A percentile compares a stretch with the other conserved stretches of the same genome.
Evolutionary conservation across 2,888 invertebrate genomes (phyloP).

Genomic region (Cheilosia vulpina): DNA sequence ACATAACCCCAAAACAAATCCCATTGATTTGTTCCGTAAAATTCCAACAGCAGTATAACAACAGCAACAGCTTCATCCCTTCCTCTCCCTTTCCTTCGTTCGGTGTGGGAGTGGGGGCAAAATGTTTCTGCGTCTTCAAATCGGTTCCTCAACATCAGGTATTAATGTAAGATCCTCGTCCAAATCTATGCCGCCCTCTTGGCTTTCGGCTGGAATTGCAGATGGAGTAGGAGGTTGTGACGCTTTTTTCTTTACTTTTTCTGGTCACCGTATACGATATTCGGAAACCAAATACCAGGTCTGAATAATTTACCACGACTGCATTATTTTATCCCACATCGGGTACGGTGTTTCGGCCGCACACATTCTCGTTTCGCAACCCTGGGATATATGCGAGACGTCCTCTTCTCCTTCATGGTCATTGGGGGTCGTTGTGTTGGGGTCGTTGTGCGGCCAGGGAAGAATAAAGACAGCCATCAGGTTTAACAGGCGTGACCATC

Average conservation of each 20-base stretch:
- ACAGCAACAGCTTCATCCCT: conserved; percentile 38
- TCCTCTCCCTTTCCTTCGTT: background rate
- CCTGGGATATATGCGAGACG: conserved; percentile 1
- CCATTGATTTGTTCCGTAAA: conserved; percentile 53
- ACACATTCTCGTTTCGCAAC: conserved; percentile 3
- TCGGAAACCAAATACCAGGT: conserved; percentile 40
- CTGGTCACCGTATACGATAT: conserved; percentile 3
- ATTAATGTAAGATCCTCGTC: conserved; percentile 48
- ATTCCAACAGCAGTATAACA: conserved; percentile 32
- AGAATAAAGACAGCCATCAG: conserved; percentile 40
- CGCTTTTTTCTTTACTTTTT: conserved; percentile 7
- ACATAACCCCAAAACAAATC: conserved; percentile 52
- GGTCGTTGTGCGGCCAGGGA: background rate
- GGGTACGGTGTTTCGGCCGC: conserved; percentile 28
- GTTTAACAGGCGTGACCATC: conserved; percentile 59
- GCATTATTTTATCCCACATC: conserved; percentile 41
- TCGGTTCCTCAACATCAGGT: conserved; percentile 43
- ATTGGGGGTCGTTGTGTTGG: background rate
- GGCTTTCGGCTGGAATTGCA: background rate
- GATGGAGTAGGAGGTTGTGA: background rate
- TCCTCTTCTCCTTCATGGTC: background rate
- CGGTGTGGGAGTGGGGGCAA: background rate
- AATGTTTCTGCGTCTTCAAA: conserved; percentile 15
- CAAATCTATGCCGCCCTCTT: conserved; percentile 38
- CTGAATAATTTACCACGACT: conserved; percentile 53